Percentiles rank a stretch among this genome's conserved stretches.
phyloP scores from a whole-genome alignment of 2,888 invertebrate genomes.

The Drosophila phalerata region DNA sequence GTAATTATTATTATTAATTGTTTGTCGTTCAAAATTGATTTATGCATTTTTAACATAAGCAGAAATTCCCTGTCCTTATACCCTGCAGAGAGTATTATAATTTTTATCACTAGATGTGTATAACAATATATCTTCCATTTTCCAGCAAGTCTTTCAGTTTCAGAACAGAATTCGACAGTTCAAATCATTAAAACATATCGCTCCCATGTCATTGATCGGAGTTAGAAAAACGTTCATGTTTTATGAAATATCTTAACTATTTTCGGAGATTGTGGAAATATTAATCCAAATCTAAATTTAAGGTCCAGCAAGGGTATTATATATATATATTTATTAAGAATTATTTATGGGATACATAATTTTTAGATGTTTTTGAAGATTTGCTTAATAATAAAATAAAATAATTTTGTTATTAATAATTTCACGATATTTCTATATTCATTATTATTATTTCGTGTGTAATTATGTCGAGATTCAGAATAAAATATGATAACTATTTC shows the following conservation, averaged over 20 bases:
- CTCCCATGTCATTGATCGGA: neutral
- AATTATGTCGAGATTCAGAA: too few relatives aligned
- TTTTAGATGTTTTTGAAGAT: neutral
- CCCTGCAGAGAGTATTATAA: neutral
- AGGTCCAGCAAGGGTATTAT: too few relatives aligned
- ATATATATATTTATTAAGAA: neutral
- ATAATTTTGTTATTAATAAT: too few relatives aligned
- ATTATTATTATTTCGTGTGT: too few relatives aligned
- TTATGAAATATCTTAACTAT: neutral
- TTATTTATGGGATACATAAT: neutral
- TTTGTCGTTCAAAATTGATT: conserved; percentile 25
- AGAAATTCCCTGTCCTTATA: neutral
- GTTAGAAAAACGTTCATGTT: neutral
- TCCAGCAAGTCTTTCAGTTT: too few relatives aligned
- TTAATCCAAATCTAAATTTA: too few relatives aligned
- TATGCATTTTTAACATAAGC: conserved; percentile 14
- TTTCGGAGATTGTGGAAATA: too few relatives aligned
- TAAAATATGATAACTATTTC: neutral
- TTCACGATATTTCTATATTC: too few relatives aligned
- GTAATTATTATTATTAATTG: conserved; percentile 49
- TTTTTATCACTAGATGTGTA: neutral
- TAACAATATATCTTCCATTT: too few relatives aligned
- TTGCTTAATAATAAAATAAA: neutral
- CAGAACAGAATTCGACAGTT: too few relatives aligned
- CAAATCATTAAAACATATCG: too few relatives aligned